Evolutionary conservation across 2,797 vertebrate species (phyloP).

Genomic region (Malacoraja senta): DNA sequence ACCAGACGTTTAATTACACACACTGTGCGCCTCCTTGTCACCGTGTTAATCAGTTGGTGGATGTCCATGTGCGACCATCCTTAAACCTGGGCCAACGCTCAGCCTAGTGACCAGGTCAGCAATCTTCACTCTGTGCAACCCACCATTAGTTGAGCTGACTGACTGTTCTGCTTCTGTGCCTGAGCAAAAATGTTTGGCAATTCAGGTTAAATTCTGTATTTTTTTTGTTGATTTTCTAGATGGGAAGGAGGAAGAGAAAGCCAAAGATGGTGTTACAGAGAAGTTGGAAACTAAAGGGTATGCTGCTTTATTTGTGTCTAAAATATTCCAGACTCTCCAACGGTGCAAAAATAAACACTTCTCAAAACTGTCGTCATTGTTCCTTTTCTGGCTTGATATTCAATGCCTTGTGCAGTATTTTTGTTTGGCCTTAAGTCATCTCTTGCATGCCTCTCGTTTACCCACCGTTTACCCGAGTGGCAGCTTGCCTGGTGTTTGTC

Average conservation of each 20-base stretch:
- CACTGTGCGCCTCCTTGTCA: not conserved
- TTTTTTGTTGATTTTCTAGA: slow-evolving; percentile 55
- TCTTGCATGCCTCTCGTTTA: not conserved
- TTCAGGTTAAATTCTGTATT: not conserved
- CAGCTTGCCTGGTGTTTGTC: too few relatives aligned
- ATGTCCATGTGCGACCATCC: too few relatives aligned
- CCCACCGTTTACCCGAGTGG: not conserved
- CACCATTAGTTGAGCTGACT: not conserved
- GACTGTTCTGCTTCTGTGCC: not conserved
- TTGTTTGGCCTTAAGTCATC: not conserved
- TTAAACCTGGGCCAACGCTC: too few relatives aligned
- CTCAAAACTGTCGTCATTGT: not conserved
- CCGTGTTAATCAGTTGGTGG: too few relatives aligned
- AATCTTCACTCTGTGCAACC: too few relatives aligned
- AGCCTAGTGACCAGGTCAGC: too few relatives aligned
- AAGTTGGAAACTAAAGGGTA: slow-evolving; percentile 89
- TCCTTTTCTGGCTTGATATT: not conserved
- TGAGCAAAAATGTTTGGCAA: not conserved
- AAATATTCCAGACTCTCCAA: not conserved
- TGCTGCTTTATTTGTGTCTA: slow-evolving; percentile 42
- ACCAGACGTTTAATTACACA: too few relatives aligned
- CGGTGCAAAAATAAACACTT: not conserved
- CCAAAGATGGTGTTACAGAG: slow-evolving; percentile 66
- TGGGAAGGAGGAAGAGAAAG: slow-evolving; percentile 84
- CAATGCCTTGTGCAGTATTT: slow-evolving; percentile 8